A percentile compares a stretch with the other conserved stretches of the same genome.
These are phyloP conservation scores for Drepanosiphum platanoidis DNA, from an alignment of 2,888 invertebrate species.

Conservation along the genomic window DNA sequence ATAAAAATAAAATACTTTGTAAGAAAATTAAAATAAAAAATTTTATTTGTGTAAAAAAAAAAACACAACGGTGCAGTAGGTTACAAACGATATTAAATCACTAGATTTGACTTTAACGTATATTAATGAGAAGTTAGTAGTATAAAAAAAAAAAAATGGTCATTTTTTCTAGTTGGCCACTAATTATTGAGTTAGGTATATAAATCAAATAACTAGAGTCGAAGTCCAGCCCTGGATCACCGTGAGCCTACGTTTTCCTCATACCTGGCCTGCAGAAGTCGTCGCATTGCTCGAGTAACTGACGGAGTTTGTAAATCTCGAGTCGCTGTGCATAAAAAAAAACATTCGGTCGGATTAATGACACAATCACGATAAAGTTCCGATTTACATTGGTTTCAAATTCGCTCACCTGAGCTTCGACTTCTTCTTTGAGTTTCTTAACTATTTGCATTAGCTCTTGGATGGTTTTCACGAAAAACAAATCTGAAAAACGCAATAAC, in stretches of 20 bases:
- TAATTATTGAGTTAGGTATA: slow-evolving; percentile 44
- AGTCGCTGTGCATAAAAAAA: slow-evolving; percentile 68
- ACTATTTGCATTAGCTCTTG: slow-evolving; percentile 75
- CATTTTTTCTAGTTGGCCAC: slow-evolving; percentile 32
- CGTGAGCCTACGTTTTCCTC: slow-evolving; percentile 63
- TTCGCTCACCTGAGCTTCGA: slow-evolving; percentile 73
- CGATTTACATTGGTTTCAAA: background rate
- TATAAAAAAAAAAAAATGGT: slow-evolving; percentile 50
- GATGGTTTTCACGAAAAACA: slow-evolving; percentile 74
- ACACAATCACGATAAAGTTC: background rate
- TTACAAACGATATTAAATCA: slow-evolving; percentile 55
- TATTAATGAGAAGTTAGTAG: slow-evolving; percentile 61
- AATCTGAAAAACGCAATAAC: slow-evolving; percentile 67
- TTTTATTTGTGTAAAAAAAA: slow-evolving; percentile 44
- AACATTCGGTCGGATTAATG: slow-evolving; percentile 32
- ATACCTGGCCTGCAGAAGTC: slow-evolving; percentile 70
- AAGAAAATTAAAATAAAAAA: slow-evolving; percentile 49
- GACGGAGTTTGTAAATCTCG: slow-evolving; percentile 77
- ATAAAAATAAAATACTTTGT: slow-evolving; percentile 45
- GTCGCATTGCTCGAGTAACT: slow-evolving; percentile 81
- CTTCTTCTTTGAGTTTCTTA: slow-evolving; percentile 77
- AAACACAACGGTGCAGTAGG: slow-evolving; percentile 53
- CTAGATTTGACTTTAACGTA: slow-evolving; percentile 40
- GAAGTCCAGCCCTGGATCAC: slow-evolving; percentile 65
- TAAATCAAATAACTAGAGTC: slow-evolving; percentile 53